Conservation (phyloP, 2,113 vertebrate genomes). For the Scartelaos histophorus region DNA sequence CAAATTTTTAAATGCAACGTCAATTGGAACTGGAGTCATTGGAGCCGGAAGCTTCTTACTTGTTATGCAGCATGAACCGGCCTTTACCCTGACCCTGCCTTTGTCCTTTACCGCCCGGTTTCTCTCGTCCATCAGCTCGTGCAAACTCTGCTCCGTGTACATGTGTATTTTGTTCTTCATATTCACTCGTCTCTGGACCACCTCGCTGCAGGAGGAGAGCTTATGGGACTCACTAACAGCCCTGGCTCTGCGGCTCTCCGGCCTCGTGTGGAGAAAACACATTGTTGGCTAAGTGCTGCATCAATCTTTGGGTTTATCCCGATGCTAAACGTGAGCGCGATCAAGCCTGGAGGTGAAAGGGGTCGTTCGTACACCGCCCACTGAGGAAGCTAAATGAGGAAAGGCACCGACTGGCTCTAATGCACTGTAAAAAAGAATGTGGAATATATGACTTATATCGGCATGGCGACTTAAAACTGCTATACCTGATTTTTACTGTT, state of each 20-base stretch:
- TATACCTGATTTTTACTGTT: no score
- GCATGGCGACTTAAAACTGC: no score
- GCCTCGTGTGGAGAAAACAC: slow-evolving; percentile 36
- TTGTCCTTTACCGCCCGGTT: not conserved
- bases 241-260: slow-evolving; percentile 24
- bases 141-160: not conserved
- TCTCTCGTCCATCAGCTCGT: not conserved
- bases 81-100: not conserved
- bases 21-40: no score
- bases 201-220: slow-evolving; percentile 5
- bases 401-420: not conserved
- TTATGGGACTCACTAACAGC: slow-evolving; percentile 16
- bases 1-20: no score
- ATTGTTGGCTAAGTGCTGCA: slow-evolving; percentile 37
- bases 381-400: not conserved
- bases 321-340: slow-evolving; percentile 30
- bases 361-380: slow-evolving; percentile 14
- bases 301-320: slow-evolving; percentile 20
- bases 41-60: no score
- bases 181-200: slow-evolving; percentile 11
- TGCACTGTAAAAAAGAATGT: not conserved
- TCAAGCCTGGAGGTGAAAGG: slow-evolving; percentile 24
- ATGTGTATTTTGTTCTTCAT: not conserved
- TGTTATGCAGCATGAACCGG: no score
- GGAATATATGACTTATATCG: not conserved